Percentiles rank a stretch among this genome's conserved stretches.
Conservation (phyloP, 2,113 vertebrate genomes). For the Campylorhamphus procurvoides region DNA sequence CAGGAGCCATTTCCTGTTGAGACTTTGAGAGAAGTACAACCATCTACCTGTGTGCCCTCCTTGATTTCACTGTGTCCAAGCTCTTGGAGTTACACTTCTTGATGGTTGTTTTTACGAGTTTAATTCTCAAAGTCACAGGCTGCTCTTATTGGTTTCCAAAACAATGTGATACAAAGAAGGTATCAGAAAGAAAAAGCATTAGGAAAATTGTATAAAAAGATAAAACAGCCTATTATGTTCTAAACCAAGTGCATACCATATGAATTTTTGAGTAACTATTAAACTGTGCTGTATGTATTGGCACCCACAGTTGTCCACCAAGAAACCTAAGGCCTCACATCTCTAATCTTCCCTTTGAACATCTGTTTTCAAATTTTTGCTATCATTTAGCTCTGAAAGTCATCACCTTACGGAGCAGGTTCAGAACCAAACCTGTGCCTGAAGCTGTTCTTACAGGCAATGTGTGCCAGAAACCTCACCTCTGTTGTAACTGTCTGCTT, state of each 20-base stretch:
- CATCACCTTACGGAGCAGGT: neutral
- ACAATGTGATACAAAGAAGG: neutral
- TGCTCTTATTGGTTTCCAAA: neutral
- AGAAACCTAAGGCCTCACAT: neutral
- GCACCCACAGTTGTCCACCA: neutral
- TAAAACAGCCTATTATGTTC: neutral
- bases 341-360: neutral
- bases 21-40: neutral
- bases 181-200: neutral
- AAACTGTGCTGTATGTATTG: neutral
- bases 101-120: neutral
- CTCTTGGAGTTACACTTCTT: neutral
- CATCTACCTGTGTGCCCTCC: neutral
- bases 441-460: neutral
- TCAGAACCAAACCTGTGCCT: neutral
- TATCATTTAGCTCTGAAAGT: neutral
- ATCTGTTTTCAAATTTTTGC: neutral
- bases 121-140: neutral
- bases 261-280: neutral
- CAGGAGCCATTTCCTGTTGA: neutral
- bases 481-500: neutral
- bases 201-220: neutral
- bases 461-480: fast-evolving
- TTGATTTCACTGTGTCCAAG: neutral
- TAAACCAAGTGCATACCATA: neutral